Evolutionary conservation across 2,888 invertebrate genomes (phyloP), one percentile per base, ranked within the genome.

Genomic region (Ormia ochracea): DNA sequence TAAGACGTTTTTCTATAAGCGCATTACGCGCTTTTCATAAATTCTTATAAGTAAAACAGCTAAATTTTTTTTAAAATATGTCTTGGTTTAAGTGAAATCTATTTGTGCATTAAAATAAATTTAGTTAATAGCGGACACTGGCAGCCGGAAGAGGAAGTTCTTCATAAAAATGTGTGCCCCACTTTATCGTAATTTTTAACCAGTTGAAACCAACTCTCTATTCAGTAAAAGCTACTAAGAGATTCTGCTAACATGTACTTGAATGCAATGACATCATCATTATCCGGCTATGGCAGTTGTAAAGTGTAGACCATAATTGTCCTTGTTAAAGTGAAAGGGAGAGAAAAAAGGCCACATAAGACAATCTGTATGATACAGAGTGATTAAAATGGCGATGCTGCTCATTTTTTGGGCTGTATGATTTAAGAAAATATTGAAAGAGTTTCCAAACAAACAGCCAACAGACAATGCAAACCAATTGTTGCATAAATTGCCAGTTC

Each of bases 121-220:
- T 10, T 12, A 9, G 21, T 63, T 73, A 75, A 43, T 58, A 72
- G 5, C 23, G 58, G 31, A 14, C 17, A 70, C 38, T 69, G 10
- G 14, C 65, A 73, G 66, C 77, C 77, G 81, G 81, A 81, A 81
- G 21, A 81, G 81, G 81, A 81, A 78, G 78, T 81, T 74, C 31
- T 59, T 38, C 69, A 74, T 66, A 69, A 81, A 23, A 65, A 74
- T 58, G 73, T 59, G 73, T 77, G 76, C 48, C 54, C 23, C 59
- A 54, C 38, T 54, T 43, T 3, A 56, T 56, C 12, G 21, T 45
- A 5, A 14, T 28, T 52, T 43, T 23, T 14, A 14, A 5, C 6
- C 2, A 12, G 19, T 48, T 14, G 3, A 17, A 33, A 56, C n/a
- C n/a, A 45, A n/a, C 19, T 12, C 43, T 70, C 31, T 33, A 17